Base-by-base conservation (phyloP, 2,797 vertebrate genomes). In the Leucoraja ocellata region DNA sequence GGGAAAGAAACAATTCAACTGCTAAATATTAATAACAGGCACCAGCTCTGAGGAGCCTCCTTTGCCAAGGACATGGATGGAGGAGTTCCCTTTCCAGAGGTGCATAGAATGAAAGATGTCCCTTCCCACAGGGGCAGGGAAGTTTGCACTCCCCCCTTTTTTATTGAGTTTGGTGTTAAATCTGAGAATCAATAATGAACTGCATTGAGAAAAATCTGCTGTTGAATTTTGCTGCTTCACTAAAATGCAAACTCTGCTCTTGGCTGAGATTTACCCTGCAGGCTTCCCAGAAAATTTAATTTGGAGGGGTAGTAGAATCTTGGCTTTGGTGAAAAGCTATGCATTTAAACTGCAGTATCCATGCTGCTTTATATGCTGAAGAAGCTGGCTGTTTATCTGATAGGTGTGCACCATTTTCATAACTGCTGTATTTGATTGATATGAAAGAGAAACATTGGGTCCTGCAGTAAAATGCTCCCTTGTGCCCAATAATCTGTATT, bases 341-440 rank as follows among this genome's bases (percentile, higher is more conserved):
- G 84, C 63, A 88, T 88, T 88, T 88, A 68, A 88, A 68, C 84
- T 88, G 84, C 61, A 21, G n/a, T 36, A 65, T 79, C 77, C 21
- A 21, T 36, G 32, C 32, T 79, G 32, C 32, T 68, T 21, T 68
- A 68, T 88, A 32, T 68, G 84, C n/a, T 88, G 84, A 9, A 65
- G n/a, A 68, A 7, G 16, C n/a, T 68, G 84, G 13, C 28, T 36
- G 58, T 18, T 88, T 65, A 36, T 88, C 84, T 36, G 84, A 68
- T 68, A 16, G 10, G 81, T 91, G 71, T 92, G 39, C 90, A 74
- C 23, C 39, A 76, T 4, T 68, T 36, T 36, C 65, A 32, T 14
- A 88, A 88, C n/a, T 36, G 25, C 39, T 71, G 23, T 6, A 46
- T 6, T 7, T 76, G 32, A 16, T 0, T 73, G 90, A 54, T 25